Conservation (phyloP, 2,888 invertebrate genomes). For the Platypus cylindrus region DNA sequence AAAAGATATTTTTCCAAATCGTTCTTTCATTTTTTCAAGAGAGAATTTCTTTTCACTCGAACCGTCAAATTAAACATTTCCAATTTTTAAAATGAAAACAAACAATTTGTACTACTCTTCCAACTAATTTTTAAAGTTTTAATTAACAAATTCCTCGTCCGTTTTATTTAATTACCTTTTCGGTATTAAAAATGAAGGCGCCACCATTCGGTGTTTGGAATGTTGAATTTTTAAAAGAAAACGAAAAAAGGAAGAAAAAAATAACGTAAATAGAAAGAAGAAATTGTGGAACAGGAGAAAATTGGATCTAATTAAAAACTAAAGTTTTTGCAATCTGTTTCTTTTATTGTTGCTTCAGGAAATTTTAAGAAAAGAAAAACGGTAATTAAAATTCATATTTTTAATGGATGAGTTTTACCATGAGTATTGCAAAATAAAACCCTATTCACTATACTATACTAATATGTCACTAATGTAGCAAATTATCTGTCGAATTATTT, state of each 20-base stretch:
- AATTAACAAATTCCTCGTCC: conserved; percentile 19
- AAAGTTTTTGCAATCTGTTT: no score
- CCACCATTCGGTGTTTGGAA: conserved; percentile 17
- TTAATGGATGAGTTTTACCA: no score
- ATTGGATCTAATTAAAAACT: conserved; percentile 34
- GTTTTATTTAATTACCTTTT: conserved; percentile 18
- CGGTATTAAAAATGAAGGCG: conserved; percentile 12
- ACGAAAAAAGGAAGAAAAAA: background rate
- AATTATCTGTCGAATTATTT: no score
- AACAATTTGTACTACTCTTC: conserved; percentile 16
- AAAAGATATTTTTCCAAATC: conserved; percentile 13
- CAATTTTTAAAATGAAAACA: conserved; percentile 17
- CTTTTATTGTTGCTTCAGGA: no score
- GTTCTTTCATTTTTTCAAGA: conserved; percentile 13
- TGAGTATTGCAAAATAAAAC: no score
- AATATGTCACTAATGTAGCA: no score
- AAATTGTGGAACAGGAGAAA: conserved; percentile 33
- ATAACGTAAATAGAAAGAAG: conserved; percentile 9
- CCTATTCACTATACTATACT: no score
- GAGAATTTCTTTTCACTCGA: conserved; percentile 10
- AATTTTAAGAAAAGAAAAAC: no score
- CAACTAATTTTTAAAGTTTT: conserved; percentile 19
- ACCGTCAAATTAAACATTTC: conserved; percentile 16
- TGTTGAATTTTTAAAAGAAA: conserved; percentile 21
- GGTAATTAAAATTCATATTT: no score